These are phyloP conservation scores for Drosophila cognata DNA, from an alignment of 2,888 invertebrate genomes.

Conservation along the genomic window DNA sequence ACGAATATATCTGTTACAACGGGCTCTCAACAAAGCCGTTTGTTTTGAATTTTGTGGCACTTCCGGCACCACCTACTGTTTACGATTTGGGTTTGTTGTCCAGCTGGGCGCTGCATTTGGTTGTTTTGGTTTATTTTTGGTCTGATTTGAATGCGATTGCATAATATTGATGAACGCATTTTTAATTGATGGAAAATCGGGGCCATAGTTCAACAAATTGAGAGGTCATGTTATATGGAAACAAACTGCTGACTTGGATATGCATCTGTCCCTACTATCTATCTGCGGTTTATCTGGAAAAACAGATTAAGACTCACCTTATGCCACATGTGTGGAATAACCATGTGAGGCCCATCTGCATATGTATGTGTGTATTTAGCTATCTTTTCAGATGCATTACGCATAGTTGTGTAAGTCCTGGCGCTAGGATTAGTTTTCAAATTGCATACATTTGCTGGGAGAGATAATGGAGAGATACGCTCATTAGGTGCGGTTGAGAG, in stretches of 20 bases:
- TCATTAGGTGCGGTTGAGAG: conserved; percentile 70
- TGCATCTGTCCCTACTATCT: conserved; percentile 24
- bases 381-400: conserved; percentile 37
- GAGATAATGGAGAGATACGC: conserved; percentile 61
- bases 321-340: conserved; percentile 62
- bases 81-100: conserved; percentile 41
- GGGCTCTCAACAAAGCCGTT: conserved; percentile 31
- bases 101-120: conserved; percentile 61
- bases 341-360: conserved; percentile 20
- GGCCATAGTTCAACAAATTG: conserved; percentile 2
- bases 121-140: conserved; percentile 69
- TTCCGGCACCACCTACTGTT: conserved; percentile 83
- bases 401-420: conserved; percentile 69
- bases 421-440: conserved; percentile 73
- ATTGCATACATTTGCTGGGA: conserved; percentile 63
- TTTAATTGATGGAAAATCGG: conserved; percentile 57
- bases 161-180: conserved; percentile 67
- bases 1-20: conserved; percentile 7
- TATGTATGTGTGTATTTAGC: conserved; percentile 8
- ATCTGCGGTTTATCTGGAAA: conserved; percentile 52
- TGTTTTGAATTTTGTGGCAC: conserved; percentile 67
- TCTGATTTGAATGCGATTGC: conserved; percentile 63
- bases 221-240: not conserved
- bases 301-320: conserved; percentile 62
- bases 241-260: conserved; percentile 12